phyloP scores from a whole-genome alignment of 2,888 invertebrate species.

The Eudemis profundana region DNA sequence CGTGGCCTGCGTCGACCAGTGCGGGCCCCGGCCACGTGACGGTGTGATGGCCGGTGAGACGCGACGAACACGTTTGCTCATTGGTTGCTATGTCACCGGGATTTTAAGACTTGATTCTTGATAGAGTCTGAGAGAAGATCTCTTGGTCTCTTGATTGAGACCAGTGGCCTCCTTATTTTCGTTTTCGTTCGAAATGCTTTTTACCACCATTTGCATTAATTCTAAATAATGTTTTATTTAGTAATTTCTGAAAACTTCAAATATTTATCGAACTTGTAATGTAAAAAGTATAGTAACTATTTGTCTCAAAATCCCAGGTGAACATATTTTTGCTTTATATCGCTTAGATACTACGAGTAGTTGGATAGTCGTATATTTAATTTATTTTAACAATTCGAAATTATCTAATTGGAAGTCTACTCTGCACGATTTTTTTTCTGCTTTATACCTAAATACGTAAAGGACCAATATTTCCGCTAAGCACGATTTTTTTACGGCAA shows the following conservation, averaged over 20 bases:
- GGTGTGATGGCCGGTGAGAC: conserved; percentile 84
- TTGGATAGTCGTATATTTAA: conserved; percentile 15
- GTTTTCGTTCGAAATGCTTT: no score
- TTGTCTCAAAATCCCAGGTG: conserved; percentile 29
- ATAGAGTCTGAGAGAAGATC: no score
- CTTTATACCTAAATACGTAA: conserved; percentile 21
- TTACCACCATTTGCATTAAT: no score
- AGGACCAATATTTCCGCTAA: conserved; percentile 23
- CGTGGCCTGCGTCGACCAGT: conserved; percentile 67
- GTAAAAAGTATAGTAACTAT: not conserved
- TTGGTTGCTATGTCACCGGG: conserved; percentile 35
- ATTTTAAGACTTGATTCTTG: conserved; percentile 32
- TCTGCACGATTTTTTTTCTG: conserved; percentile 25
- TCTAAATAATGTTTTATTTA: no score
- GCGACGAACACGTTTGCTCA: conserved; percentile 49
- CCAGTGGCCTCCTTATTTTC: no score
- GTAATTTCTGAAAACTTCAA: no score
- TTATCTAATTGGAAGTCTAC: not conserved
- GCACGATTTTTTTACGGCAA: conserved; percentile 25
- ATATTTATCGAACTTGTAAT: not conserved
- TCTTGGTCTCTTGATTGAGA: no score
- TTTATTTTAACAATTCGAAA: conserved; percentile 18
- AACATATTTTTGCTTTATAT: conserved; percentile 35
- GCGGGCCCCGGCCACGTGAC: conserved; percentile 79
- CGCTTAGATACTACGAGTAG: conserved; percentile 35